These are phyloP conservation scores for Diphyllodes magnificus DNA, from an alignment of 2,113 vertebrate genomes.

Conservation along the genomic window DNA sequence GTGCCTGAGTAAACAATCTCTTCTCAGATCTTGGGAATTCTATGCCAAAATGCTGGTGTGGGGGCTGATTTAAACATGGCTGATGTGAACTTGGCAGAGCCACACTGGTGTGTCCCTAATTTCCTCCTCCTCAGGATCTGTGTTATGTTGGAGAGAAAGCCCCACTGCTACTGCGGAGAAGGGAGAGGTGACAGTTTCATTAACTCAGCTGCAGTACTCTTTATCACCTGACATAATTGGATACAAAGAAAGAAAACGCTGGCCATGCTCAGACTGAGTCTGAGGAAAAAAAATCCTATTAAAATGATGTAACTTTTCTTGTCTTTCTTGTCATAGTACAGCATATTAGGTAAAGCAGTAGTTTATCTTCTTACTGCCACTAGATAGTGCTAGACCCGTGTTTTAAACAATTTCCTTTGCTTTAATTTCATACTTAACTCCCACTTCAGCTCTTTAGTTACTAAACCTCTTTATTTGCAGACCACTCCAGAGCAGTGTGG, in stretches of 20 bases:
- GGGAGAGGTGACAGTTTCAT: neutral
- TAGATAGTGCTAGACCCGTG: conserved; percentile 38
- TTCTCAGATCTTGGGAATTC: neutral
- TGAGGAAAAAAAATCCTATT: neutral
- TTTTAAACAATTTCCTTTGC: neutral
- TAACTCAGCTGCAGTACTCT: neutral
- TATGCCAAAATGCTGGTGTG: neutral
- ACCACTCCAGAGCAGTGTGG: neutral
- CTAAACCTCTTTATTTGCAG: conserved; percentile 23
- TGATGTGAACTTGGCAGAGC: neutral
- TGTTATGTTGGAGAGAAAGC: neutral
- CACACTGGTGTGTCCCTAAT: rapidly evolving
- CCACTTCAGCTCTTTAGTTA: neutral
- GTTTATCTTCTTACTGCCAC: neutral
- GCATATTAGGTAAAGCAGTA: neutral
- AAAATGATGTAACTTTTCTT: neutral
- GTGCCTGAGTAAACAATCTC: neutral
- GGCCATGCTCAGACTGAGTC: neutral
- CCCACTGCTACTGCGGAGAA: neutral
- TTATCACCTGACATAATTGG: neutral
- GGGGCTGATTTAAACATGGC: neutral
- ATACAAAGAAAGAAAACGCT: neutral
- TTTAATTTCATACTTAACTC: neutral
- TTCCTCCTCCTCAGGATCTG: neutral
- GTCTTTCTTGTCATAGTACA: neutral